Evolutionary conservation across 64 coral and sea anemone genomes (phyloP), one percentile per base, ranked within the genome.

Genomic region (Orbicella faveolata): DNA sequence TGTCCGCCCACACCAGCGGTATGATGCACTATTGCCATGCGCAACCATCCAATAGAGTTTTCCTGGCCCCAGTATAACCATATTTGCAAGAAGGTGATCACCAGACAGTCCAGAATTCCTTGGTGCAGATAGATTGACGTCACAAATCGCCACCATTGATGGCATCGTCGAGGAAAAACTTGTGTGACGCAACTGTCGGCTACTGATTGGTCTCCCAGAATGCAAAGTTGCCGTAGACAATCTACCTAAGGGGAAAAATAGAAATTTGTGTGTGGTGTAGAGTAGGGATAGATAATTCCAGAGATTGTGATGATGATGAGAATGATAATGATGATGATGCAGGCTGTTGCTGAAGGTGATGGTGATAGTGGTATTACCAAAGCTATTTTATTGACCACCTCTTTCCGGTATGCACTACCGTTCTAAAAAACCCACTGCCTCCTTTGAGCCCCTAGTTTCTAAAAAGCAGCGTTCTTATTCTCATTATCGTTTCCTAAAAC

Each of bases 111-210:
- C n/a, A 92, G 7, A 59, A 87, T 48, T 36, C 90, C 90, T 61
- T 61, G 83, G 16, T 83, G 90, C 41, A 87, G 52, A 65, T 87
- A 92, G 18, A 92, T n/a, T 65, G 83, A 52, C 44, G 74, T 36
- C 63, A 92, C 8, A 36, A 92, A 66, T 70, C 90, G 55, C 90
- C 90, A 92, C 90, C 90, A 92, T 48, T 92, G 90, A 65, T 79
- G 25, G 36, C 62, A 78, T 39, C n/a, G 62, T 21, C 81, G 74
- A 5, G 90, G 90, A 68, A 76, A 52, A 57, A 33, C 52, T 30
- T 77, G 51, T 0, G 75, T 41, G 14, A 62, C 53, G 23, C 80
- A 51, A 9, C 80, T 37, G 6, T 68, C 35, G 26, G 15, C 33
- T 35, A 68, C 19, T 18, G 19, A 15, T 6, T 84, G 33, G 44